Evolutionary conservation across 1,140 invertebrate genomes (phyloP).

Genomic region (Lineus longissimus): DNA sequence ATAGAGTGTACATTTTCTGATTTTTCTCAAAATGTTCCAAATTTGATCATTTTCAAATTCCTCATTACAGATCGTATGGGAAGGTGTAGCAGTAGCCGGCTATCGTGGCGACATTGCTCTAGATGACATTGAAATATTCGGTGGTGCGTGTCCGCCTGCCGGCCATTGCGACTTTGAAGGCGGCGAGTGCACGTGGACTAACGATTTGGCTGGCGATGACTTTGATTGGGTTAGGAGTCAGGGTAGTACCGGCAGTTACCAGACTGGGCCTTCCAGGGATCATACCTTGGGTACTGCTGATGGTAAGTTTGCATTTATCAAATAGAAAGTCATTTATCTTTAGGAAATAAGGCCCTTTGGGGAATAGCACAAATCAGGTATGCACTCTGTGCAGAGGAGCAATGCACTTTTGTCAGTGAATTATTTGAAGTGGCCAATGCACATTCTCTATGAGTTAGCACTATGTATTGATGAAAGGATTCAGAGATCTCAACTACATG

Average conservation of each 20-base stretch:
- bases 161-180: constrained; percentile 20
- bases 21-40: too few species aligned
- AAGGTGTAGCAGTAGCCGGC: constrained; percentile 35
- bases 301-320: background rate
- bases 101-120: constrained; percentile 46
- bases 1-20: too few species aligned
- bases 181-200: constrained; percentile 16
- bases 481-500: too few species aligned
- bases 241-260: constrained; percentile 17
- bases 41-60: too few species aligned
- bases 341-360: too few species aligned
- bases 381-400: background rate
- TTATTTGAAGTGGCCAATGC: too few species aligned
- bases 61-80: constrained; percentile 37
- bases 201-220: constrained; percentile 26
- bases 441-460: too few species aligned
- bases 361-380: background rate
- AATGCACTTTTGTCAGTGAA: too few species aligned
- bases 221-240: constrained; percentile 44
- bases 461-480: too few species aligned
- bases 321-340: too few species aligned
- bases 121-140: constrained; percentile 35
- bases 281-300: constrained; percentile 35
- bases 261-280: constrained; percentile 40
- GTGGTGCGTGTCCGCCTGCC: constrained; percentile 9